phyloP scores from a whole-genome alignment of 2,888 invertebrate genomes.

The Cinara cedri region DNA sequence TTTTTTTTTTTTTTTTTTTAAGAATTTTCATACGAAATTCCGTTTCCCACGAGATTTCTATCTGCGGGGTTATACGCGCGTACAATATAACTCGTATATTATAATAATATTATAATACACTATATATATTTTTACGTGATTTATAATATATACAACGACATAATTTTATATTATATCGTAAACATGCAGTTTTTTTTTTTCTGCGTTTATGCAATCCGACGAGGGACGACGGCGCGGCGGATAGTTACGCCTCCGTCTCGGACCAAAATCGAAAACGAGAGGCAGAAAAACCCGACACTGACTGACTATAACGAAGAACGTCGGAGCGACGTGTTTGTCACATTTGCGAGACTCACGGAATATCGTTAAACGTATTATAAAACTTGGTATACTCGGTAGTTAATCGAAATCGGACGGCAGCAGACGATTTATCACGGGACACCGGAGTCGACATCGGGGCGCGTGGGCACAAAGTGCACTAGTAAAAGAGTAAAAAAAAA shows the following conservation, averaged over 20 bases:
- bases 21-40: slow-evolving; percentile 10
- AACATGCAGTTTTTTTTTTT: slow-evolving; percentile 32
- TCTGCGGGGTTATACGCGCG: too few relatives aligned
- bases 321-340: slow-evolving; percentile 11
- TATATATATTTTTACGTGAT: neutral
- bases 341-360: slow-evolving; percentile 16
- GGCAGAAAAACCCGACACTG: too few relatives aligned
- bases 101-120: neutral
- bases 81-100: too few relatives aligned
- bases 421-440: slow-evolving; percentile 37
- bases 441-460: neutral
- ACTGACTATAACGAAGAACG: slow-evolving; percentile 19
- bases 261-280: too few relatives aligned
- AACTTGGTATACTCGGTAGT: slow-evolving; percentile 4
- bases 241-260: too few relatives aligned
- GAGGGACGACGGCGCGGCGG: too few relatives aligned
- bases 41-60: slow-evolving; percentile 39
- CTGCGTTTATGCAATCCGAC: slow-evolving; percentile 27
- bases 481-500: slow-evolving; percentile 14
- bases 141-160: neutral
- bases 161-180: neutral
- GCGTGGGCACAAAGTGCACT: slow-evolving; percentile 21
- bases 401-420: slow-evolving; percentile 40
- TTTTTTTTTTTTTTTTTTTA: neutral
- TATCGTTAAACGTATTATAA: too few relatives aligned